A percentile compares a stretch with the other conserved stretches of the same genome.
These are phyloP conservation scores for Ochropleura plecta DNA, from an alignment of 2,888 invertebrate species.

Conservation along the genomic window DNA sequence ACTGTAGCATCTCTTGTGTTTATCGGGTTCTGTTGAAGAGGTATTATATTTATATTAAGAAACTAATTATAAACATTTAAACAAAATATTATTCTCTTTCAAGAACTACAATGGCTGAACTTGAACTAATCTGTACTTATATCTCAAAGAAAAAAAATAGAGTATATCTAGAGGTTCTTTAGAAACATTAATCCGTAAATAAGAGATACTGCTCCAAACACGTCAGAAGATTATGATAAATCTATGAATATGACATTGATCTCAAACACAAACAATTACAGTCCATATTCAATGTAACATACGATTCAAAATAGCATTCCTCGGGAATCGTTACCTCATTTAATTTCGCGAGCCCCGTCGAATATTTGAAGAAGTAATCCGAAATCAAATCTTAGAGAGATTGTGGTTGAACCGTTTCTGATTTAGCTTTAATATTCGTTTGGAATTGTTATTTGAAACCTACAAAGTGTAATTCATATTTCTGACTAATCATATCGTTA, in stretches of 20 bases:
- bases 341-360: constrained; percentile 54
- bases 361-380: constrained; percentile 62
- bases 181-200: constrained; percentile 21
- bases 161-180: background rate
- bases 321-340: constrained; percentile 47
- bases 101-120: background rate
- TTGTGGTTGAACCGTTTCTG: constrained; percentile 50
- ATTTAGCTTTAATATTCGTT: constrained; percentile 48
- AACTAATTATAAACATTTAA: background rate
- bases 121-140: background rate
- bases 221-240: constrained; percentile 41
- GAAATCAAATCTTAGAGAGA: constrained; percentile 62
- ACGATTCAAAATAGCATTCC: constrained; percentile 40
- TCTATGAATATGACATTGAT: constrained; percentile 35
- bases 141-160: background rate
- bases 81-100: background rate
- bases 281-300: constrained; percentile 26
- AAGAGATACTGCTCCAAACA: constrained; percentile 20
- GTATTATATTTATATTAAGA: background rate
- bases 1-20: constrained; percentile 97
- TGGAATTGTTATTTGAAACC: constrained; percentile 46
- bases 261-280: constrained; percentile 14
- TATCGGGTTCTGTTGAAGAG: constrained; percentile 93
- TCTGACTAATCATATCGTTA: constrained; percentile 55
- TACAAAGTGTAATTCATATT: constrained; percentile 51